phyloP scores from a whole-genome alignment of 2,888 invertebrate species.

The Rutpela maculata region DNA sequence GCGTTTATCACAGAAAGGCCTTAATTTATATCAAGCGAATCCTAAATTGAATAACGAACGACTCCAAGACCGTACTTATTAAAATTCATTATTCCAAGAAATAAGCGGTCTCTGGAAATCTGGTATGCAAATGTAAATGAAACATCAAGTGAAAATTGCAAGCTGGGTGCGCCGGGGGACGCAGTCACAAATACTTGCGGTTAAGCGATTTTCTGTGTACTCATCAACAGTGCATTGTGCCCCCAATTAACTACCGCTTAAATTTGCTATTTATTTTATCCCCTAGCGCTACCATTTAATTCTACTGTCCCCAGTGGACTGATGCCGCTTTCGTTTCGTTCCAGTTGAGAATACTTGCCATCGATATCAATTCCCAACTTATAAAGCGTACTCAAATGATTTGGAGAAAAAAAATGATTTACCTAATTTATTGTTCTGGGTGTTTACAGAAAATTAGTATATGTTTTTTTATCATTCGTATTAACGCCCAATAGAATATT shows the following conservation, averaged over 20 bases:
- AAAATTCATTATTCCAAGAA: slow-evolving; percentile 7
- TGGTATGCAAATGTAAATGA: slow-evolving; percentile 47
- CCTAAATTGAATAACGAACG: slow-evolving; percentile 8
- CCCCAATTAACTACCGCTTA: slow-evolving; percentile 68
- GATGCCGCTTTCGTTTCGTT: slow-evolving; percentile 15
- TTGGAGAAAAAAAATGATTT: neutral
- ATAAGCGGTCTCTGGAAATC: slow-evolving; percentile 18
- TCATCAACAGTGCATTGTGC: slow-evolving; percentile 68
- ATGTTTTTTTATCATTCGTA: too few relatives aligned
- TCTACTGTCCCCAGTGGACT: slow-evolving; percentile 34
- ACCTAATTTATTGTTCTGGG: too few relatives aligned
- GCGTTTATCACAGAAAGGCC: neutral
- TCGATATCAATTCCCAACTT: slow-evolving; percentile 13
- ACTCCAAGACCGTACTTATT: slow-evolving; percentile 9
- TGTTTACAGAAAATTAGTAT: too few relatives aligned
- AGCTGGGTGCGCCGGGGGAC: slow-evolving; percentile 19
- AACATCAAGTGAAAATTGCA: slow-evolving; percentile 41
- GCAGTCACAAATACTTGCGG: slow-evolving; percentile 61
- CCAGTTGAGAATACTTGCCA: neutral
- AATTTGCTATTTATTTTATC: slow-evolving; percentile 62
- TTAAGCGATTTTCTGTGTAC: slow-evolving; percentile 71
- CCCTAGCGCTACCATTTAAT: slow-evolving; percentile 34
- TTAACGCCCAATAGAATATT: too few relatives aligned
- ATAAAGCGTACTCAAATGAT: neutral
- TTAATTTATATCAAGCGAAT: neutral